Percentiles rank a stretch among this genome's conserved stretches.
These are phyloP conservation scores for Recurvirostra avosetta DNA, from an alignment of 2,113 vertebrate species.

Conservation along the genomic window DNA sequence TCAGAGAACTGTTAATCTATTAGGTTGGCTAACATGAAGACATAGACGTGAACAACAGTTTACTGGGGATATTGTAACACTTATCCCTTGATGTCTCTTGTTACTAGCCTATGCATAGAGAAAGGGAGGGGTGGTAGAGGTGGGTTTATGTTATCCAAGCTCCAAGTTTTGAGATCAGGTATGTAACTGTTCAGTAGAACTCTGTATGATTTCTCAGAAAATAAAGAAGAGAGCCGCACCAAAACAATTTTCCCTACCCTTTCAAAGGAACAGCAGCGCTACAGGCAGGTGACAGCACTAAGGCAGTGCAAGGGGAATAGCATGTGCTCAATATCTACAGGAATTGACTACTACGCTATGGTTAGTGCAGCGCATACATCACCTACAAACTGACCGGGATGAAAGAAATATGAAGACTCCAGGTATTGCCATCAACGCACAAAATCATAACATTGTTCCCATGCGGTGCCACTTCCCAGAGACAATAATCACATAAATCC, in stretches of 20 bases:
- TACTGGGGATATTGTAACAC: background rate
- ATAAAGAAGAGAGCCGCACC: background rate
- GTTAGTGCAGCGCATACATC: background rate
- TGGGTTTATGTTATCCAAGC: background rate
- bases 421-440: background rate
- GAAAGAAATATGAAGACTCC: background rate
- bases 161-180: background rate
- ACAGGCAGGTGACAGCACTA: background rate
- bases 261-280: background rate
- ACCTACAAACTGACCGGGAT: background rate
- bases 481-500: background rate
- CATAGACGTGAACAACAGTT: background rate
- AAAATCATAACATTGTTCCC: background rate
- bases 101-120: background rate
- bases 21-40: background rate
- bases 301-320: background rate
- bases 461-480: background rate
- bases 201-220: background rate
- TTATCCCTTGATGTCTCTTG: background rate
- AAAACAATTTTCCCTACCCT: background rate
- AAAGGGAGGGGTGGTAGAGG: background rate
- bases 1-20: background rate
- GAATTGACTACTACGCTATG: accelerated
- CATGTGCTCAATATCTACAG: accelerated
- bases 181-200: background rate